Percentiles rank a stretch among this genome's conserved stretches.
Evolutionary conservation across 30 jellyfish, hydroid and myxozoan species (phyloP).

Genomic region (Pelagia noctiluca): DNA sequence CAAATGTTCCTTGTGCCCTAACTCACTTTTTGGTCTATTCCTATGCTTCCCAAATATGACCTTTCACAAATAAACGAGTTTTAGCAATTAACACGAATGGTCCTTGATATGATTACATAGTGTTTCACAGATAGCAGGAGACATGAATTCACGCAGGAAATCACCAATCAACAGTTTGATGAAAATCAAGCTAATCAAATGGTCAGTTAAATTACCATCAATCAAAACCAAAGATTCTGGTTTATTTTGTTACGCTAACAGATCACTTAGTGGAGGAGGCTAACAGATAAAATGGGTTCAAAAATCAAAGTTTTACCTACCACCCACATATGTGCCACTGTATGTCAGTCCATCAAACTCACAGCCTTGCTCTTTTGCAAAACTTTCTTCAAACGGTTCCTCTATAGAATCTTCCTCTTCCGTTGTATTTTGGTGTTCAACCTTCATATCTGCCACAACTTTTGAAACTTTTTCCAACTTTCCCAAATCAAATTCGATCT

Average conservation of each 20-base stretch:
- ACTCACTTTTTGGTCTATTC: too few relatives aligned
- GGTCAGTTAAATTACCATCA: background rate
- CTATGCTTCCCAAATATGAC: too few relatives aligned
- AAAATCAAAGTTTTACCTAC: too few relatives aligned
- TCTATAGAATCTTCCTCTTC: constrained; percentile 31
- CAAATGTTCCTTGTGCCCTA: too few relatives aligned
- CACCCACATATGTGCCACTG: constrained; percentile 44
- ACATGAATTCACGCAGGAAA: too few relatives aligned
- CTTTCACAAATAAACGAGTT: too few relatives aligned
- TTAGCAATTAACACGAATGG: too few relatives aligned
- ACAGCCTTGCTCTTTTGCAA: background rate
- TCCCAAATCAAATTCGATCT: constrained; percentile 22
- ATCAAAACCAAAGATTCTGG: background rate
- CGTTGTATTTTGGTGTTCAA: constrained; percentile 28
- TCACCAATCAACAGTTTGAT: too few relatives aligned
- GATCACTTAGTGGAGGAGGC: background rate
- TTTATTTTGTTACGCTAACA: background rate
- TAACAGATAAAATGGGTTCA: background rate
- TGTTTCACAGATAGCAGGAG: too few relatives aligned
- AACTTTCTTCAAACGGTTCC: background rate
- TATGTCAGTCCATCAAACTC: constrained; percentile 60
- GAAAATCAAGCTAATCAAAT: background rate
- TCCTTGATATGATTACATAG: too few relatives aligned
- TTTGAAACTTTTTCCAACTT: background rate
- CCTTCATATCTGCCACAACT: background rate